Evolutionary conservation across 2,888 invertebrate species (phyloP), one percentile per base, ranked within the genome.

Genomic region (Aspidiotus destructor): DNA sequence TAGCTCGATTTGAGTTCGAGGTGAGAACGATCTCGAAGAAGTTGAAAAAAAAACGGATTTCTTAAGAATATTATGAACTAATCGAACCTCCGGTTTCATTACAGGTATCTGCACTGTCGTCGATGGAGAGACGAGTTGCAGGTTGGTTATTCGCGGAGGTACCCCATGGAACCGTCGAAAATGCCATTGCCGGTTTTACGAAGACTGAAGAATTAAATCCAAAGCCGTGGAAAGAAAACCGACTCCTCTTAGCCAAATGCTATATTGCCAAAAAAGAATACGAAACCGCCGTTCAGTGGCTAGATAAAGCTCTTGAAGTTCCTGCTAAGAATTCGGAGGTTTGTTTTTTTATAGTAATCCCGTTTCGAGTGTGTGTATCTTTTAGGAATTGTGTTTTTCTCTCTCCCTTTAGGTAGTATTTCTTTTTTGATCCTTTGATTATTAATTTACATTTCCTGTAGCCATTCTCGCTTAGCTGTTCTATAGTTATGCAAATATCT

Each of bases 1-100:
- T 86, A 61, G 88, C 88, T 10, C 79, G 88, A 74, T 88, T 87
- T 78, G 82, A 83, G 74, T 86, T 78, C 75, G 85, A 85, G 78
- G 82, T 86, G 70, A 64, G 62, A 61, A 52, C 28, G 28, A 8
- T 6, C 55, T 7, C 16, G 57, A 1, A 44, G 62, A 1, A 44
- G 62, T 15, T 41, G 17, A 11, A 16, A 9, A 44, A 28, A 28
- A 28, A 28, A 28, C 28, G 28, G 5, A 28, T 28, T n/a, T n/a
- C n/a, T 13, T 44, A 44, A 44, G 48, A 44, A 44, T n/a, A 48
- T 48, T 11, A 48, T n/a, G 11, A 48, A 48, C 2, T 28, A 28
- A 28, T 28, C 28, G 1, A 28, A 28, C 28, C 2, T 28, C 5
- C 28, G 10, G 42, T 57, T 58, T 57, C n/a, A 13, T 44, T 62